These are phyloP conservation scores for Drosophila austrosaltans DNA, from an alignment of 2,888 invertebrate genomes.

Conservation along the genomic window DNA sequence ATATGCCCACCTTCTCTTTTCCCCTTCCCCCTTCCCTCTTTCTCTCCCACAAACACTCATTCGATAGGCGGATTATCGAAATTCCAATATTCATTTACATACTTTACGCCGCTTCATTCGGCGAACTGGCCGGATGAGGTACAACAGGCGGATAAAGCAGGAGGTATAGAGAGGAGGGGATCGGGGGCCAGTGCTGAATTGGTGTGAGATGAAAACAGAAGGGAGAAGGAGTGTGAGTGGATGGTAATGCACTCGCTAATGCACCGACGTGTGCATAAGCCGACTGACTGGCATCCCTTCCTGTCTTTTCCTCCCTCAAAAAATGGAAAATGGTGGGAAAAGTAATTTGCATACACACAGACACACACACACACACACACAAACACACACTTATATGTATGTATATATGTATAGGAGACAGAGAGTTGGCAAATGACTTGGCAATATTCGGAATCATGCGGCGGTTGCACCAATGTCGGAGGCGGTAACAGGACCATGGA, in stretches of 20 bases:
- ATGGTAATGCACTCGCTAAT: constrained; percentile 14
- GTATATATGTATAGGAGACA: constrained; percentile 2
- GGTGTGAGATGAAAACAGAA: not conserved
- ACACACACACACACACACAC: not conserved
- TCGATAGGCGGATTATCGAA: constrained; percentile 64
- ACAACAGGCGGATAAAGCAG: constrained; percentile 1
- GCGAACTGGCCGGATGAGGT: constrained; percentile 26
- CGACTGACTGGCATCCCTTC: constrained; percentile 12
- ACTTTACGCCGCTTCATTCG: constrained; percentile 67
- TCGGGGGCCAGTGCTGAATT: not conserved
- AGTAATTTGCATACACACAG: constrained; percentile 16
- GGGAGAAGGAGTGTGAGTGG: not conserved
- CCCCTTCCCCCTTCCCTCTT: not conserved
- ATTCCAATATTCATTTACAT: constrained; percentile 71
- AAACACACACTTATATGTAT: not conserved
- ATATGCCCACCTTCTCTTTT: constrained; percentile 2
- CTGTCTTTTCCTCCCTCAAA: not conserved
- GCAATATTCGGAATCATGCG: constrained; percentile 16
- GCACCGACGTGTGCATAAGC: constrained; percentile 25
- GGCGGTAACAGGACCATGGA: not conserved
- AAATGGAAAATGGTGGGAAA: constrained; percentile 4
- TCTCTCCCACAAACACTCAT: constrained; percentile 26
- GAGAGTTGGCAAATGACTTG: constrained; percentile 28
- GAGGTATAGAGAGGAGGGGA: not conserved
- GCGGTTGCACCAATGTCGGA: not conserved